These are phyloP conservation scores for Thera britannica DNA, from an alignment of 2,888 invertebrate species.

Conservation along the genomic window DNA sequence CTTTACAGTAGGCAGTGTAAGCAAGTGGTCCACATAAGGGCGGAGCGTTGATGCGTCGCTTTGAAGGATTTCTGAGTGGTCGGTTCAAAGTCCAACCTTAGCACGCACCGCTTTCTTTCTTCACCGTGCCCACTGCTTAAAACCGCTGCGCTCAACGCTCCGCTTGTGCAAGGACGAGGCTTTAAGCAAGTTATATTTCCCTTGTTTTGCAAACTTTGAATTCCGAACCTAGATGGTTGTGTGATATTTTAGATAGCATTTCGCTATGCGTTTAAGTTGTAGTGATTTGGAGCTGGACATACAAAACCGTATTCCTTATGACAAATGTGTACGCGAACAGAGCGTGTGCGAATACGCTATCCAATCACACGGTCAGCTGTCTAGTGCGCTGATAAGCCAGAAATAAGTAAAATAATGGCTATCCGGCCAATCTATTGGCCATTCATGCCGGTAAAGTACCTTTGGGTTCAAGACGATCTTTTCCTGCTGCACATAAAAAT, in stretches of 20 bases:
- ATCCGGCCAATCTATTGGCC: conserved; percentile 23
- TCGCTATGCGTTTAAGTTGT: conserved; percentile 3
- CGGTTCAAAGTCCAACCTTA: background rate
- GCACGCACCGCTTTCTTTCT: background rate
- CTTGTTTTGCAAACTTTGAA: background rate
- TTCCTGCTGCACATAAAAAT: conserved; percentile 34
- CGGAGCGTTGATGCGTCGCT: conserved; percentile 26
- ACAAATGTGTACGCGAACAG: conserved; percentile 1
- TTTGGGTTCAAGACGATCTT: conserved; percentile 32
- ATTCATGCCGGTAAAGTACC: conserved; percentile 28
- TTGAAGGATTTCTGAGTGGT: background rate
- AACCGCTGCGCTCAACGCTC: conserved; percentile 28
- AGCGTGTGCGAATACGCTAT: conserved; percentile 10
- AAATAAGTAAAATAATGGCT: conserved; percentile 20
- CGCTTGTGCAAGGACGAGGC: conserved; percentile 34
- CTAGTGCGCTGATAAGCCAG: conserved; percentile 19
- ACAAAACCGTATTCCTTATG: background rate
- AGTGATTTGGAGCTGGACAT: conserved; percentile 2
- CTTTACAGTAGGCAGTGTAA: conserved; percentile 15
- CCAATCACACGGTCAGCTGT: background rate
- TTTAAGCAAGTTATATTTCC: conserved; percentile 11
- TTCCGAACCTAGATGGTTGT: conserved; percentile 2
- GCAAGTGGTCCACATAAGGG: conserved; percentile 19
- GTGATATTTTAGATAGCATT: conserved; percentile 15
- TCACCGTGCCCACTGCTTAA: conserved; percentile 6